phyloP scores from a whole-genome alignment of 2,888 invertebrate species.

The Drosophila tripunctata region DNA sequence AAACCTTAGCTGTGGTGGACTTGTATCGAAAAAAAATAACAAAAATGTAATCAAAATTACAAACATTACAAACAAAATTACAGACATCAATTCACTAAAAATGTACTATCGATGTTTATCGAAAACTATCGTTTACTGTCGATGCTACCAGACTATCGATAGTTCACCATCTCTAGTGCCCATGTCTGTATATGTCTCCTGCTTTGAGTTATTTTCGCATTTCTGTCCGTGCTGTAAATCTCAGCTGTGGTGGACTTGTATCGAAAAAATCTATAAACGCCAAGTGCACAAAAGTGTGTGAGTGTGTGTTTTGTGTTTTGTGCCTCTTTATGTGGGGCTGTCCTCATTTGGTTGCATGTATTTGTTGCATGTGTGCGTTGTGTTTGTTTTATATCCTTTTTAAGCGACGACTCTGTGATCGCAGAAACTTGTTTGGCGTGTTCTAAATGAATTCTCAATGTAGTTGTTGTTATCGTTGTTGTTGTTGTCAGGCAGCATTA shows the following conservation, averaged over 20 bases:
- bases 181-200: constrained; percentile 48
- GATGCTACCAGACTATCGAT: too few relatives aligned
- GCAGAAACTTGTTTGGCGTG: constrained; percentile 74
- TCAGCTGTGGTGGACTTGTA: constrained; percentile 51
- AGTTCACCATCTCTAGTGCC: too few relatives aligned
- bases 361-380: constrained; percentile 22
- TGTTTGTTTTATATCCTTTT: constrained; percentile 65
- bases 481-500: constrained; percentile 22
- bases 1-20: constrained; percentile 56
- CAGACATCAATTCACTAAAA: too few relatives aligned
- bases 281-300: background rate
- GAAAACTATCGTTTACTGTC: too few relatives aligned
- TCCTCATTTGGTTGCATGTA: constrained; percentile 44
- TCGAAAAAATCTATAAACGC: constrained; percentile 56
- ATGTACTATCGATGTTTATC: too few relatives aligned
- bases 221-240: constrained; percentile 52
- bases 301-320: constrained; percentile 13
- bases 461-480: constrained; percentile 22
- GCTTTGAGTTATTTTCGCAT: constrained; percentile 70
- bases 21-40: constrained; percentile 51
- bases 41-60: too few relatives aligned
- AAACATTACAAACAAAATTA: too few relatives aligned
- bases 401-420: constrained; percentile 47
- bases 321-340: constrained; percentile 33
- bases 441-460: constrained; percentile 64